phyloP scores from a whole-genome alignment of 2,888 invertebrate species.

The Osmoderma eremita region DNA sequence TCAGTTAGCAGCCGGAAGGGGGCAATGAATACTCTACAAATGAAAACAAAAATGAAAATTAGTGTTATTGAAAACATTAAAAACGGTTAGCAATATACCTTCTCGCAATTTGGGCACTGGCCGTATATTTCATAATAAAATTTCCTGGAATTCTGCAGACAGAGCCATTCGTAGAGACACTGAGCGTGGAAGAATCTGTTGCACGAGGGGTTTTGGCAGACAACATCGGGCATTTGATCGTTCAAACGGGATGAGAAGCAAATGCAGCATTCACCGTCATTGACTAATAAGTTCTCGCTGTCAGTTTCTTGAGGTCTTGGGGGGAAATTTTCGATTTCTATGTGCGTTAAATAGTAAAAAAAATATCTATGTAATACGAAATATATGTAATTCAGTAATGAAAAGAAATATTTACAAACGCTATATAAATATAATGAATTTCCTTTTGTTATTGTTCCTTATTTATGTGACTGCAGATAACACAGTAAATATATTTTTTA shows the following conservation, averaged over 20 bases:
- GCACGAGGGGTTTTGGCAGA: slow-evolving; percentile 61
- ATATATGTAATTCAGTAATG: no score
- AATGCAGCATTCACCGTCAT: slow-evolving; percentile 61
- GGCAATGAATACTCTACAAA: slow-evolving; percentile 30
- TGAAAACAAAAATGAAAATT: background rate
- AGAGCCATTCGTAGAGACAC: slow-evolving; percentile 63
- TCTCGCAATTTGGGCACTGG: slow-evolving; percentile 61
- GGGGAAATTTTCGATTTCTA: slow-evolving; percentile 57
- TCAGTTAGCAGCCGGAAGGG: slow-evolving; percentile 12
- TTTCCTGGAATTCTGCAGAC: slow-evolving; percentile 54
- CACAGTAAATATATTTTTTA: no score
- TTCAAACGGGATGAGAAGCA: slow-evolving; percentile 60
- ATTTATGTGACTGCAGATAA: background rate
- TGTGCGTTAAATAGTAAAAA: no score
- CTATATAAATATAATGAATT: background rate
- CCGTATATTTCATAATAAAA: slow-evolving; percentile 57
- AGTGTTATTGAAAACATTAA: no score
- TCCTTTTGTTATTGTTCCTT: background rate
- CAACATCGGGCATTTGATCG: slow-evolving; percentile 60
- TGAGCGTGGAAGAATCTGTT: slow-evolving; percentile 59
- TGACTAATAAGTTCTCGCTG: slow-evolving; percentile 47
- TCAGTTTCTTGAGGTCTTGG: slow-evolving; percentile 45
- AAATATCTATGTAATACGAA: no score
- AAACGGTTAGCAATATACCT: slow-evolving; percentile 48
- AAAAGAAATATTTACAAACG: background rate